A percentile compares a stretch with the other conserved stretches of the same genome.
Conservation (phyloP, 2,113 vertebrate species). For the Peromyscus maniculatus region DNA sequence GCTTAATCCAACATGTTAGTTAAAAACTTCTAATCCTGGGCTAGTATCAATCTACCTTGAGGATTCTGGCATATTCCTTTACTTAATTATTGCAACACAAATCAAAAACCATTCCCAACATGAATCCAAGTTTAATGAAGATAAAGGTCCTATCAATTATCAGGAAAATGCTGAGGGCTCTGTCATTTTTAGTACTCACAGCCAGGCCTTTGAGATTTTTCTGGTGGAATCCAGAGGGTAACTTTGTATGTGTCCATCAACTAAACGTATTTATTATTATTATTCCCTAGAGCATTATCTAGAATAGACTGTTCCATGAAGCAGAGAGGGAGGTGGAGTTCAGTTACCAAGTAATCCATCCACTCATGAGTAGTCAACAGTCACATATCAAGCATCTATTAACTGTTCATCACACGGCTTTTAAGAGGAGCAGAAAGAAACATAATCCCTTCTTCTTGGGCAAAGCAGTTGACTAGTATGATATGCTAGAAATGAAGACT, state of each 20-base stretch:
- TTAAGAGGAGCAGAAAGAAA: not conserved
- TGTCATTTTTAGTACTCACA: not conserved
- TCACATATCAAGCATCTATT: not conserved
- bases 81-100: not conserved
- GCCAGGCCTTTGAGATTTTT: not conserved
- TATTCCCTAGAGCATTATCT: not conserved
- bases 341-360: not conserved
- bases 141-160: not conserved
- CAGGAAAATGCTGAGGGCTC: not conserved
- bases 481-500: conserved; percentile 4
- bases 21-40: not conserved
- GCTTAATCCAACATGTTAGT: conserved; percentile 11
- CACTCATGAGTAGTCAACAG: not conserved
- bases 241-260: not conserved
- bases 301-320: not conserved
- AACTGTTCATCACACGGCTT: not conserved
- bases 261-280: too few species aligned
- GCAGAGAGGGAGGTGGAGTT: not conserved
- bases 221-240: not conserved
- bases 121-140: not conserved
- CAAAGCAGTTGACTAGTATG: not conserved
- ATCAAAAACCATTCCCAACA: not conserved
- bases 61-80: not conserved
- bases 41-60: not conserved
- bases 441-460: not conserved